phyloP scores from a whole-genome alignment of 2,797 vertebrate genomes.

The Phoeniculus purpureus region DNA sequence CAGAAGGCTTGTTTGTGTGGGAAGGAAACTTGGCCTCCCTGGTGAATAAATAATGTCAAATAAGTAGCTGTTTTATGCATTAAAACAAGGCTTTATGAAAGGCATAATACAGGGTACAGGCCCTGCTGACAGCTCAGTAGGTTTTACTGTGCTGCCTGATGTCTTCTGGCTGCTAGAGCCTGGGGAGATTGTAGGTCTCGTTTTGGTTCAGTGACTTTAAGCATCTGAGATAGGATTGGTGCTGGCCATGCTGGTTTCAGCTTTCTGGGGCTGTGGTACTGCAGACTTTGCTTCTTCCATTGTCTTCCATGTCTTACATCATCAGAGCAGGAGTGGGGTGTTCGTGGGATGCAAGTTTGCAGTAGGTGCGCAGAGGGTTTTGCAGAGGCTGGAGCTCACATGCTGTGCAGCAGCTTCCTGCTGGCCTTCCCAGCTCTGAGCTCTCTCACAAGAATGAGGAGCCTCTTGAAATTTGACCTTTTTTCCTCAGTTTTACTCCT shows the following conservation, averaged over 20 bases:
- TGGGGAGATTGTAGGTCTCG: not conserved
- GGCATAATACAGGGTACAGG: not conserved
- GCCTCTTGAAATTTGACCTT: not conserved
- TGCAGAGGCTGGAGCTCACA: not conserved
- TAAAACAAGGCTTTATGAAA: not conserved
- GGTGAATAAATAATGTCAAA: not conserved
- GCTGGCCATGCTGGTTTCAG: not conserved
- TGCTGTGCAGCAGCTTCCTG: not conserved
- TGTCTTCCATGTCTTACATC: rapidly evolving
- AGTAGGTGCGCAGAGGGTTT: too few species aligned
- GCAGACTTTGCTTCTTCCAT: not conserved
- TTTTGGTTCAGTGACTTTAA: not conserved
- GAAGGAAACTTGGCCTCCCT: slow-evolving; percentile 2
- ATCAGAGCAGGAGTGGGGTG: rapidly evolving
- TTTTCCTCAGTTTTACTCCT: not conserved
- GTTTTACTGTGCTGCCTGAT: not conserved
- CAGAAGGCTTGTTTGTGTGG: not conserved
- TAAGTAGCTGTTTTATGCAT: not conserved
- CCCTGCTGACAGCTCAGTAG: not conserved
- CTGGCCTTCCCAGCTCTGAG: not conserved
- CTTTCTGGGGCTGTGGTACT: not conserved
- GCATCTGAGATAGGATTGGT: not conserved
- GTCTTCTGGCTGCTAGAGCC: not conserved
- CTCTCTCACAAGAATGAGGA: not conserved
- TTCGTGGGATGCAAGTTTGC: not conserved